A percentile compares a stretch with the other conserved stretches of the same genome.
These are phyloP conservation scores for Poecile montanus DNA, from an alignment of 2,797 vertebrate genomes.

Conservation along the genomic window DNA sequence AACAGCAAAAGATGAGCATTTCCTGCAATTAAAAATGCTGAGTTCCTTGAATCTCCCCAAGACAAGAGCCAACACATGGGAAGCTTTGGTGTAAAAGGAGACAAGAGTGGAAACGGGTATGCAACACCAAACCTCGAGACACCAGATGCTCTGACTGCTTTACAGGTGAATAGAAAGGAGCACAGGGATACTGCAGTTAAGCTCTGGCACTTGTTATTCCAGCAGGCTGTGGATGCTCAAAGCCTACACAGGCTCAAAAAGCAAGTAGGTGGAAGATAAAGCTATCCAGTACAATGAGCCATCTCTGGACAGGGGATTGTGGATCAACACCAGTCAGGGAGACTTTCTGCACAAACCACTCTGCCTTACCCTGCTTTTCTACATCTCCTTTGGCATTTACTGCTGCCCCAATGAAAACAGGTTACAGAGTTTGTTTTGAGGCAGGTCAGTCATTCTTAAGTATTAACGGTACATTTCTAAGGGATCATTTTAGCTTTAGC, in stretches of 20 bases:
- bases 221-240: background rate
- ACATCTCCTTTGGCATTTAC: background rate
- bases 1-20: background rate
- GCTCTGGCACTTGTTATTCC: background rate
- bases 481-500: background rate
- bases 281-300: background rate
- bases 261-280: background rate
- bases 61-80: background rate
- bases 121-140: background rate
- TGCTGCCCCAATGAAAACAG: background rate
- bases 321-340: background rate
- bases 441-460: background rate
- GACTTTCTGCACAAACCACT: background rate
- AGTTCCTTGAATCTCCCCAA: background rate
- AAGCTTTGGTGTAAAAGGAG: background rate
- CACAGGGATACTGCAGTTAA: background rate
- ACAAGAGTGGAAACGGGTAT: background rate
- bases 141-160: background rate
- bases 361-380: background rate
- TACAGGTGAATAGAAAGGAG: background rate
- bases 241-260: background rate
- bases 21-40: background rate
- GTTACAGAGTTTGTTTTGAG: background rate
- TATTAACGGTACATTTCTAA: background rate
- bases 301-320: background rate